Base-by-base conservation (phyloP, 2,888 invertebrate species). In the Syrphus vitripennis region DNA sequence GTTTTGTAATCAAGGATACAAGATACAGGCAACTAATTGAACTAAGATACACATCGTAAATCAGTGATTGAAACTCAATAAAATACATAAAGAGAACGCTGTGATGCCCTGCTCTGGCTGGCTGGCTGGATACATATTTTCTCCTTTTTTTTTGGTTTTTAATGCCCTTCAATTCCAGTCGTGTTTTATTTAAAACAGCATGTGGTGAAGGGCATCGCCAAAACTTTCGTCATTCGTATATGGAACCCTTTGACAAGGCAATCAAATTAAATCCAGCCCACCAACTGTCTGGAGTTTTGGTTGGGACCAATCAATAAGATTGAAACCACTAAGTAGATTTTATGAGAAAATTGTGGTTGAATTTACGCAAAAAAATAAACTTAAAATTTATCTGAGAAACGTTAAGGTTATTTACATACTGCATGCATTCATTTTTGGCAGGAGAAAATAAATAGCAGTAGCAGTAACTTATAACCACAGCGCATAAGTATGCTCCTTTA, bases 11-110 rank as follows among this genome's bases (percentile, higher is more conserved):
- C 83, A 84, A 84, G 83, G 83, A 84, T 76, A 76, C 67, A 71
- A 67, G 34, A 84, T 76, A 76, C 67, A 67, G 37, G 21, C 59
- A 59, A 80, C 83, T 84, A 84, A 84, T 84, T 84, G 83, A 71
- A 65, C 16, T 9, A 76, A 71, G 75, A 71, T 75, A 80, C 83
- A 80, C 71, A 70, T 76, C 71, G 75, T 76, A 75, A 84, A 84
- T 67, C 70, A 75, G 26, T 55, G 34, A 78, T 69, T 67, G 48
- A 59, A 84, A 48, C 24, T 31, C 70, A 57, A 59, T 55, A 50
- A 59, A 67, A 50, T 67, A 50, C 40, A 26, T 29, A 70, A 70
- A 40, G 69, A 42, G 50, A 48, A 37, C 55, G 59, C 50, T 12
- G 19, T n/a, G 12, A 14, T 63, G 16, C n/a, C 6, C 29, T 29